A percentile compares a stretch with the other conserved stretches of the same genome.
These are phyloP conservation scores for Baccha elongata DNA, from an alignment of 2,888 invertebrate species.

Conservation along the genomic window DNA sequence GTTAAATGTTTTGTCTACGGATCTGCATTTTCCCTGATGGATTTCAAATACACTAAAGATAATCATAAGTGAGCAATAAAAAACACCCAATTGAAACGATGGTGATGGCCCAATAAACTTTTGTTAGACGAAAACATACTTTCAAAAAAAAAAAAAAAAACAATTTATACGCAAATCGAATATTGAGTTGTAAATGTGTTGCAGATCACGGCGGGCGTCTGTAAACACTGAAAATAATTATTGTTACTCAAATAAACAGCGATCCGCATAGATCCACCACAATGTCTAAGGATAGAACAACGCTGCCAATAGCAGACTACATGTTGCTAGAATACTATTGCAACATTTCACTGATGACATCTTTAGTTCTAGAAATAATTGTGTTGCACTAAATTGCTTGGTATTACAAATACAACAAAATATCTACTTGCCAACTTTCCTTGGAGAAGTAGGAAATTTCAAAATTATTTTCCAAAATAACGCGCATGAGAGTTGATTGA, in stretches of 20 bases:
- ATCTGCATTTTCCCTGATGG: neutral
- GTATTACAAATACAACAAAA: neutral
- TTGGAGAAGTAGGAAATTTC: neutral
- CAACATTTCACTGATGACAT: neutral
- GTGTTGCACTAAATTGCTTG: neutral
- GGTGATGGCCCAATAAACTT: conserved; percentile 42
- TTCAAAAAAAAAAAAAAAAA: no score
- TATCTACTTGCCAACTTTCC: neutral
- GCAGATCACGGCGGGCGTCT: conserved; percentile 73
- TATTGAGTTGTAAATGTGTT: conserved; percentile 75
- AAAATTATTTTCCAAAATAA: conserved; percentile 22
- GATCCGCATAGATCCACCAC: conserved; percentile 31
- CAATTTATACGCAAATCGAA: conserved; percentile 54
- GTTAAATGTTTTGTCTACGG: no score
- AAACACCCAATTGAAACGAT: conserved; percentile 7
- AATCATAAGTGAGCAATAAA: conserved; percentile 21
- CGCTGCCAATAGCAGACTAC: neutral
- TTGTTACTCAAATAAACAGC: conserved; percentile 75
- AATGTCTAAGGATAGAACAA: conserved; percentile 22
- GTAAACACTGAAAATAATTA: conserved; percentile 75
- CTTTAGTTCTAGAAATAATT: neutral
- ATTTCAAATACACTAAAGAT: conserved; percentile 17
- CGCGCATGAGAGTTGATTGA: conserved; percentile 57
- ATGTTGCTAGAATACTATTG: conserved; percentile 31
- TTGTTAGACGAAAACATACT: conserved; percentile 40